Percentiles rank a stretch among this genome's conserved stretches.
These are phyloP conservation scores for Peromyscus attwateri DNA, from an alignment of 2,797 vertebrate species.

Conservation along the genomic window DNA sequence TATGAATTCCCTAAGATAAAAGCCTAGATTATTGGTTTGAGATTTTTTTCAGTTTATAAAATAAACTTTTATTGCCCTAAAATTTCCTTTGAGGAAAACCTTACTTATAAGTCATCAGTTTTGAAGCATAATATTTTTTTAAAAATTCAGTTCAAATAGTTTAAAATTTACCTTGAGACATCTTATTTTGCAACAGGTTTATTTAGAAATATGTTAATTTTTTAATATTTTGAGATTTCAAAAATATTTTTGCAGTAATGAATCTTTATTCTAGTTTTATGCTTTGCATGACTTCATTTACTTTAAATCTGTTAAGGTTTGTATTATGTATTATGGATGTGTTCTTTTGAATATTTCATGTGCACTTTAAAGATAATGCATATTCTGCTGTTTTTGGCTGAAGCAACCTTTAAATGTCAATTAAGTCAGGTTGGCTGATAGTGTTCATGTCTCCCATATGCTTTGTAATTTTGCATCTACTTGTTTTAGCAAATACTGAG, in stretches of 20 bases:
- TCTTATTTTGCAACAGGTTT: neutral
- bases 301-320: conserved; percentile 6
- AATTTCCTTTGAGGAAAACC: neutral
- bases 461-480: neutral
- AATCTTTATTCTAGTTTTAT: neutral
- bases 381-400: conserved; percentile 22
- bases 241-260: neutral
- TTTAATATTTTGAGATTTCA: conserved; percentile 24
- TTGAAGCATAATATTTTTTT: neutral
- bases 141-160: conserved; percentile 16
- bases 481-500: neutral
- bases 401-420: conserved; percentile 16
- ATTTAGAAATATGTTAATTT: neutral
- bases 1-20: neutral
- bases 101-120: neutral
- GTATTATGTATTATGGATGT: conserved; percentile 1
- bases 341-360: conserved; percentile 43
- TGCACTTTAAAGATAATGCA: conserved; percentile 37
- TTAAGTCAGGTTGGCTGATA: conserved; percentile 34
- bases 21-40: neutral
- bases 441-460: neutral
- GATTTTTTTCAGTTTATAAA: neutral
- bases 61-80: neutral
- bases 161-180: neutral
- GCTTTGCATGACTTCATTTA: neutral